Base-by-base conservation (phyloP, 2,113 vertebrate species). In the Nansenia antarctica region DNA sequence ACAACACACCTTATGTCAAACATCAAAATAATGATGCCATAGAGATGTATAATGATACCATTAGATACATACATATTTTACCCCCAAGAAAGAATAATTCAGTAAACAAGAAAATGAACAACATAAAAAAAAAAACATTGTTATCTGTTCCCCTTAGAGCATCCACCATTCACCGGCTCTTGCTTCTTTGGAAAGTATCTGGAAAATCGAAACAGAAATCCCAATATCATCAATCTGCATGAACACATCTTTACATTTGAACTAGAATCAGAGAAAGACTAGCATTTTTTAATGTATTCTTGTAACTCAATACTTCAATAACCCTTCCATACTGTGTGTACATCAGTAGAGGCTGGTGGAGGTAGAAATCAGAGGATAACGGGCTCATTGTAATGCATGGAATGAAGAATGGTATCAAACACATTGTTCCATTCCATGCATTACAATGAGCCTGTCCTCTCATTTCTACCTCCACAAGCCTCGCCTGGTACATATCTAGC, bases 151-250 rank as follows among this genome's bases (percentile, higher is more conserved):
- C 47, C 26, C 52, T 63, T 82, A 57, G 77, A 87, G 70, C 74
- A 85, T 65, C 65, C 74, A 53, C 68, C 62, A 35, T 52, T 64
- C 29, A 74, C 55, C 18, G 74, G 66, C 49, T 85, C 85, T 67
- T 73, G 76, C 79, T 76, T 88, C 67, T 76, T 85, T 6, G 82
- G 69, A 55, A 87, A 78, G 77, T 84, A 85, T 77, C 88, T 90
- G 85, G 29, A 45, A 62, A 5, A 27, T 15, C 7, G 69, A 3
- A 80, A 53, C 49, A 45, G 9, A 7, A 12, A 53, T 32, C 12
- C 11, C 2, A 2, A 6, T 20, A 35, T 34, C n/a, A 31, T 1
- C 20, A 2, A 59, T 9, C 24, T 20, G 52, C 22, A 54, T 42
- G 39, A 5, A 5, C 12, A 15, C 3, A 18, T 15, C 18, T 42